Evolutionary conservation across 2,797 vertebrate genomes (phyloP).

Genomic region (Pantherophis vulpinus): DNA sequence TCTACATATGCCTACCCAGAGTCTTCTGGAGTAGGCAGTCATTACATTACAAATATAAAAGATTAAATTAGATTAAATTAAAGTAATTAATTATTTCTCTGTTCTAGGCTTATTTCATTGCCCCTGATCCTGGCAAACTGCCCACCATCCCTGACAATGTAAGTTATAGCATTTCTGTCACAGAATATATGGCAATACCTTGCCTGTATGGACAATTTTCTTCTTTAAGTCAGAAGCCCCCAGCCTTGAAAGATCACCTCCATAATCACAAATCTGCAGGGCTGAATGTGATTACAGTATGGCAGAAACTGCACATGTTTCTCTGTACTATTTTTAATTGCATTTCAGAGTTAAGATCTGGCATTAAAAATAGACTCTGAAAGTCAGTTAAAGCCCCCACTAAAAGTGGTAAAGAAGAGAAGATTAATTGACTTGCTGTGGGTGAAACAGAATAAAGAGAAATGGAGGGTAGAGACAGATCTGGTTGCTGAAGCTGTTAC

Average conservation of each 20-base stretch:
- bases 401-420: neutral
- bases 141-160: constrained; percentile 91
- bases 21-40: neutral
- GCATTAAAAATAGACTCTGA: neutral
- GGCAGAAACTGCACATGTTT: neutral
- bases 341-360: neutral
- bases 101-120: constrained; percentile 82
- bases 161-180: constrained; percentile 53
- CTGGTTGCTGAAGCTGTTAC: neutral
- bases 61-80: neutral
- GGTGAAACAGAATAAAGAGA: neutral
- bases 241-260: neutral
- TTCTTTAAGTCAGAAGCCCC: neutral
- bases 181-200: neutral
- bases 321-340: neutral
- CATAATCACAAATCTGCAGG: neutral
- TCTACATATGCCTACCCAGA: neutral
- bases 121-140: constrained; percentile 79
- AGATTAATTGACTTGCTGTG: too few species aligned
- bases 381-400: neutral
- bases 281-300: neutral
- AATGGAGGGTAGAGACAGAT: neutral
- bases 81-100: neutral
- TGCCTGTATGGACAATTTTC: neutral
- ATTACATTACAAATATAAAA: neutral